phyloP scores from a whole-genome alignment of 2,113 vertebrate genomes.

The Ptilorrhoa leucosticta region DNA sequence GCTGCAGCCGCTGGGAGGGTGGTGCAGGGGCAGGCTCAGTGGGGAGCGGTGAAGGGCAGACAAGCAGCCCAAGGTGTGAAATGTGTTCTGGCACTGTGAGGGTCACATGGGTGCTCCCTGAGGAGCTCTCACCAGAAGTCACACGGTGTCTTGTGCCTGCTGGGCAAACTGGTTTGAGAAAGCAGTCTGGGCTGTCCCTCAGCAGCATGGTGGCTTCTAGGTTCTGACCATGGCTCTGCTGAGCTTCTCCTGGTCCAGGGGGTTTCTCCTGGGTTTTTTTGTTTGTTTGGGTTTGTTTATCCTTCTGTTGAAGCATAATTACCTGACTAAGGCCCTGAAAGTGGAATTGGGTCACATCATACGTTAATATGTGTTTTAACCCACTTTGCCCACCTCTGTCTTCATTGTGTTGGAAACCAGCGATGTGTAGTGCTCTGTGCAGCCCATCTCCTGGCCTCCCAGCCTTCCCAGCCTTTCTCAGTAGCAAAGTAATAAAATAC shows the following conservation, averaged over 20 bases:
- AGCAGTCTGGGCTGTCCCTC: not conserved
- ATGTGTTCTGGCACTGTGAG: not conserved
- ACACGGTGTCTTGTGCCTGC: fast-evolving
- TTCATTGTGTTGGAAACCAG: not conserved
- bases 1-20: not conserved
- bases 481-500: not conserved
- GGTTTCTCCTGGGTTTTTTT: not conserved
- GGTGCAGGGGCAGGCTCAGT: not conserved
- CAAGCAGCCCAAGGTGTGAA: fast-evolving
- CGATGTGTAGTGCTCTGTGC: not conserved
- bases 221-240: not conserved
- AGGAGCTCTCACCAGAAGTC: not conserved
- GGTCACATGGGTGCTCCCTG: fast-evolving
- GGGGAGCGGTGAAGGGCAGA: not conserved
- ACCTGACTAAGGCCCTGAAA: not conserved
- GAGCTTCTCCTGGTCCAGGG: not conserved
- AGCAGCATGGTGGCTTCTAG: not conserved
- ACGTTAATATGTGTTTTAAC: not conserved
- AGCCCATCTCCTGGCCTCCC: not conserved
- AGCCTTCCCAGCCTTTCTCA: not conserved
- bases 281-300: not conserved
- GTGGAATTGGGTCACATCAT: not conserved
- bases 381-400: fast-evolving
- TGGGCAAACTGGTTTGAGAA: not conserved
- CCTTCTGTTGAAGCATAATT: not conserved